Evolutionary conservation across 2,888 invertebrate genomes (phyloP).

Genomic region (Drosophila borborema): DNA sequence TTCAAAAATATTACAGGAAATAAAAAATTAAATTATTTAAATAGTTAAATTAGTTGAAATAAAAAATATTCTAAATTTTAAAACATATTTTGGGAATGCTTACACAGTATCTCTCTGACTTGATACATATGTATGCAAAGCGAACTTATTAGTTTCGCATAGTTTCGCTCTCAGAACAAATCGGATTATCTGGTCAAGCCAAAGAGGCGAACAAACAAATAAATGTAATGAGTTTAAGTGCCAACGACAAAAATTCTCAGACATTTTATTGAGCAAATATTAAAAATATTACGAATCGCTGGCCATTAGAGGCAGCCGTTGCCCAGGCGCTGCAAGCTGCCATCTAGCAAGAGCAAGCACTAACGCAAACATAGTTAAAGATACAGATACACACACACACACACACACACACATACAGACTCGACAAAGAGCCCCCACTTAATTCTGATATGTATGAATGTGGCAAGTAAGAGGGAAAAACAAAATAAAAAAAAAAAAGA

Average conservation of each 20-base stretch:
- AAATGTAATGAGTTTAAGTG: slow-evolving; percentile 79
- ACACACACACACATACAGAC: slow-evolving; percentile 15
- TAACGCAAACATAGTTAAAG: slow-evolving; percentile 19
- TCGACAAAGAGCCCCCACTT: slow-evolving; percentile 59
- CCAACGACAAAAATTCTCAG: slow-evolving; percentile 69
- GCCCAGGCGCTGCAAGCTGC: slow-evolving; percentile 34
- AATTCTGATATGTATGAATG: slow-evolving; percentile 69
- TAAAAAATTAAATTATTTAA: too few species aligned
- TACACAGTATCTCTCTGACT: slow-evolving; percentile 10
- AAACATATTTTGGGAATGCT: background rate
- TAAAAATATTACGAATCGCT: slow-evolving; percentile 81
- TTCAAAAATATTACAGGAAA: too few species aligned
- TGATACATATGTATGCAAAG: background rate
- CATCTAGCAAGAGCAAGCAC: slow-evolving; percentile 33
- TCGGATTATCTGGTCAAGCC: slow-evolving; percentile 43
- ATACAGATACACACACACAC: slow-evolving; percentile 18
- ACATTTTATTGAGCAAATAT: slow-evolving; percentile 81
- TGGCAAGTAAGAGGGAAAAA: slow-evolving; percentile 33
- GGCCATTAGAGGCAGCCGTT: slow-evolving; percentile 76
- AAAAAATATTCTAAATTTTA: too few species aligned
- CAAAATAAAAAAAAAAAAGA: background rate
- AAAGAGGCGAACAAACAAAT: slow-evolving; percentile 59
- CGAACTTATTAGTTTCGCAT: slow-evolving; percentile 15
- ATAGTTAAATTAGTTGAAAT: too few species aligned
- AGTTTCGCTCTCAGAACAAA: slow-evolving; percentile 28